A percentile compares a stretch with the other conserved stretches of the same genome.
phyloP scores from a whole-genome alignment of 2,797 vertebrate species.

The Tadarida brasiliensis region DNA sequence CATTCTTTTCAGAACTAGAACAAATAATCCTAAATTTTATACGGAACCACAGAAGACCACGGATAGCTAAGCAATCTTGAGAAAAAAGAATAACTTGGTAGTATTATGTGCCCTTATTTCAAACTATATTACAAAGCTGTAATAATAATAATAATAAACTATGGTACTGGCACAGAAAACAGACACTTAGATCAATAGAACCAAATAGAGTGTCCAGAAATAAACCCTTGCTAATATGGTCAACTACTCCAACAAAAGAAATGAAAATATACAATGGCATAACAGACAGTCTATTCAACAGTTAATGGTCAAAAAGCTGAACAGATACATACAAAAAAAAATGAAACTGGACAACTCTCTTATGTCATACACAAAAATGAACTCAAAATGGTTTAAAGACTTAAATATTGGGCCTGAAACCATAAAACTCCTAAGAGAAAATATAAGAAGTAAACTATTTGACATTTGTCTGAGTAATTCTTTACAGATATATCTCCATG shows the following conservation, averaged over 20 bases:
- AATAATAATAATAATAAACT: not conserved
- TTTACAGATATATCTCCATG: not conserved
- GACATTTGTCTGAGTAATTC: not conserved
- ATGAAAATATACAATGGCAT: not conserved
- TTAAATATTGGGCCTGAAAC: not conserved
- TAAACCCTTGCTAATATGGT: not conserved
- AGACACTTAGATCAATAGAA: not conserved
- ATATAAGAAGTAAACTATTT: not conserved
- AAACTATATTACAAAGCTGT: not conserved
- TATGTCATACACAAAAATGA: not conserved
- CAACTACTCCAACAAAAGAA: not conserved
- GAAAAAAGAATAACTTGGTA: not conserved
- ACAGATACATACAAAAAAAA: not conserved
- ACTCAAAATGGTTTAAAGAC: not conserved
- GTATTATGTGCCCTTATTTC: not conserved
- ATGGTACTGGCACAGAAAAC: not conserved
- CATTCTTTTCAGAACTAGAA: not conserved
- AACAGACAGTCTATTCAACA: not conserved
- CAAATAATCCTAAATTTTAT: not conserved
- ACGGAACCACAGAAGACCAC: not conserved
- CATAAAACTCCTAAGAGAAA: not conserved
- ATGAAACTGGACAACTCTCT: not conserved
- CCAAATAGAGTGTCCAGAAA: not conserved
- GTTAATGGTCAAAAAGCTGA: not conserved
- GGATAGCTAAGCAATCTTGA: not conserved